Percentiles rank a stretch among this genome's conserved stretches.
Evolutionary conservation across 2,888 invertebrate genomes (phyloP).

Genomic region (Lepidochitona cinerea): DNA sequence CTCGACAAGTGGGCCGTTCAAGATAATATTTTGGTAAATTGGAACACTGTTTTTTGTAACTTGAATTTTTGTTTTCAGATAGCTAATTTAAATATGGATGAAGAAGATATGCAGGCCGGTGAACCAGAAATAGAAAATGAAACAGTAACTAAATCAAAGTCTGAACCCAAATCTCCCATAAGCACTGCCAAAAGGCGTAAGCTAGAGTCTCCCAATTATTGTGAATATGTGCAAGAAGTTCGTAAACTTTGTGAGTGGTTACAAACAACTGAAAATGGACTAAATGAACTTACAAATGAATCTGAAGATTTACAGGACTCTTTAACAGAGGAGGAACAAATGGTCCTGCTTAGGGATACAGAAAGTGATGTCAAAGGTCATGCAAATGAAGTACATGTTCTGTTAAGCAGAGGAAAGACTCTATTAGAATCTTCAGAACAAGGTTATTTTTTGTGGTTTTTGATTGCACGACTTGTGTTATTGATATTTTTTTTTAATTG

Average conservation of each 20-base stretch:
- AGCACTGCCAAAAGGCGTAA: background rate
- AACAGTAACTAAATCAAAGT: background rate
- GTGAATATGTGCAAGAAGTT: conserved; percentile 62
- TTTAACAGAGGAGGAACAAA: conserved; percentile 74
- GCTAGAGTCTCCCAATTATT: conserved; percentile 28
- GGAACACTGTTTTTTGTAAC: too few relatives aligned
- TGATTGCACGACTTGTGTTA: too few relatives aligned
- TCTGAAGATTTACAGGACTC: conserved; percentile 73
- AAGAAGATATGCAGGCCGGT: background rate
- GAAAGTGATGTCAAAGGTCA: conserved; percentile 72
- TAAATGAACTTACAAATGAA: conserved; percentile 60
- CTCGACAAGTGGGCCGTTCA: too few relatives aligned
- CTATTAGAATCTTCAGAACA: conserved; percentile 73
- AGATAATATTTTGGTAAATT: too few relatives aligned
- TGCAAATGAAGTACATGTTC: conserved; percentile 75
- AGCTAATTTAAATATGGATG: conserved; percentile 5
- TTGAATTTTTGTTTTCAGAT: conserved; percentile 8
- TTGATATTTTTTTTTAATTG: too few relatives aligned
- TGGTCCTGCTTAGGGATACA: conserved; percentile 69
- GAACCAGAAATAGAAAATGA: background rate
- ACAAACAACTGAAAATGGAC: conserved; percentile 62
- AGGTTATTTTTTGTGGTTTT: too few relatives aligned
- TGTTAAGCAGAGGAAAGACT: conserved; percentile 76
- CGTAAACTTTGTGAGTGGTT: conserved; percentile 64
- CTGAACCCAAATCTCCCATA: background rate